Base-by-base conservation (phyloP, 1,140 invertebrate genomes). In the Protaetia brevitarsis region DNA sequence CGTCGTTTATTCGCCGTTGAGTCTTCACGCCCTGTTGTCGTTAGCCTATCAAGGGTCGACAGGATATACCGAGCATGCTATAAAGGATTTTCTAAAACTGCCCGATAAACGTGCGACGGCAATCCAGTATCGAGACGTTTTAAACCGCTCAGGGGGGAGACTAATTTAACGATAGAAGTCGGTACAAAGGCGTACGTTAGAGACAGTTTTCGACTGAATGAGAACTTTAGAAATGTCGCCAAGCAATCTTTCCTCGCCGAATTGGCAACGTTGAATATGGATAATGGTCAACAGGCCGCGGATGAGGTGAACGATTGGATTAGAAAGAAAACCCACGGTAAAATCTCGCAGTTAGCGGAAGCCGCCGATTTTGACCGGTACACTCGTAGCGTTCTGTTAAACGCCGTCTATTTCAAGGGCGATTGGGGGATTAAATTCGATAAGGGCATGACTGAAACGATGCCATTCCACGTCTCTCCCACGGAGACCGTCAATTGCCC, bases 351-450 rank as follows among this genome's bases (percentile, higher is more conserved):
- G 72, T 75, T 92, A 5, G 78, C 94, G 27, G 71, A 79, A 13
- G 65, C 78, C 72, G 84, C 82, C 70, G 79, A 77, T 67, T 78
- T 91, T 2, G 70, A 81, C 60, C 69, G 76, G 5, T 72, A 82
- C 26, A 87, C 85, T 68, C 83, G 79, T 61, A 64, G 93, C n/a
- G 82, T 95, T 7, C 79, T 95, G 1, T 79, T 92, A 0, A 95
- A 95, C 79, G 91, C 91, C 8, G 80, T 95, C 26, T 92, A 94
- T 76, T 95, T 95, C 78, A 94, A 93, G 30, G 76, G 67, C 37
- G 36, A 64, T 37, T 63, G 62, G 62, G 31, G 11, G 0, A 19
- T 1, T 2, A 8, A 26, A 41, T 63, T 63, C 26, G 1, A 63
- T 0, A 28, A 13, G 11, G 0, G 7, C 7, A 2, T 8, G 3